Evolutionary conservation across 2,888 invertebrate species (phyloP).

Genomic region (Carabus problematicus): DNA sequence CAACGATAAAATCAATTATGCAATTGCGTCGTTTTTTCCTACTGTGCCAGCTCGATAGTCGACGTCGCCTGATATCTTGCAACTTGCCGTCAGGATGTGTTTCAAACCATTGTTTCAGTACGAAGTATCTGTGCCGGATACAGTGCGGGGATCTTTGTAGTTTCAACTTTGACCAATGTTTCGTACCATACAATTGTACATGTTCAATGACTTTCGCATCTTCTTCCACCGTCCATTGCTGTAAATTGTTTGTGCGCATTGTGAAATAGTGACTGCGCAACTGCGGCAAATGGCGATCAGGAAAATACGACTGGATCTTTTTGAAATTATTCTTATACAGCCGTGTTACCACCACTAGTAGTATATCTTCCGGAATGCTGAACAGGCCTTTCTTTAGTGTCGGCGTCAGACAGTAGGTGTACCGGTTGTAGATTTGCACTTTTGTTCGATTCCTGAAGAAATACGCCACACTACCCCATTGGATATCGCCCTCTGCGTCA

Average conservation of each 20-base stretch:
- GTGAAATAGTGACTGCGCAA: slow-evolving; percentile 64
- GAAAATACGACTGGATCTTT: slow-evolving; percentile 65
- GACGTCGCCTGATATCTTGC: slow-evolving; percentile 58
- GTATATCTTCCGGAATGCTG: slow-evolving; percentile 70
- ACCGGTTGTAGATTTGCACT: slow-evolving; percentile 70
- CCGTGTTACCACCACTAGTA: slow-evolving; percentile 67
- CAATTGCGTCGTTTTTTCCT: slow-evolving; percentile 42
- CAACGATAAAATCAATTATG: slow-evolving; percentile 45
- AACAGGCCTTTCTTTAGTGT: slow-evolving; percentile 69
- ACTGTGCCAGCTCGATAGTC: slow-evolving; percentile 53
- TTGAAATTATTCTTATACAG: slow-evolving; percentile 68
- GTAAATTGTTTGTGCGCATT: slow-evolving; percentile 56
- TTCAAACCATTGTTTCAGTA: slow-evolving; percentile 63
- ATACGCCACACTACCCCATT: slow-evolving; percentile 75
- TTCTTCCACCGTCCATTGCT: slow-evolving; percentile 68
- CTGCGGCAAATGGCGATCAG: slow-evolving; percentile 68
- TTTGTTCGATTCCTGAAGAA: slow-evolving; percentile 70
- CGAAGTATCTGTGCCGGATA: slow-evolving; percentile 67
- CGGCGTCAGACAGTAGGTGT: slow-evolving; percentile 59
- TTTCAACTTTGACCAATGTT: slow-evolving; percentile 62
- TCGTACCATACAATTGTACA: slow-evolving; percentile 61
- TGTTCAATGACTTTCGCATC: slow-evolving; percentile 67
- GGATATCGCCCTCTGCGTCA: slow-evolving; percentile 69
- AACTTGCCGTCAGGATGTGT: slow-evolving; percentile 60
- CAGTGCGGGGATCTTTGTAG: slow-evolving; percentile 67